Evolutionary conservation across 2,113 vertebrate genomes (phyloP).

Genomic region (Triplophysa tibetana): DNA sequence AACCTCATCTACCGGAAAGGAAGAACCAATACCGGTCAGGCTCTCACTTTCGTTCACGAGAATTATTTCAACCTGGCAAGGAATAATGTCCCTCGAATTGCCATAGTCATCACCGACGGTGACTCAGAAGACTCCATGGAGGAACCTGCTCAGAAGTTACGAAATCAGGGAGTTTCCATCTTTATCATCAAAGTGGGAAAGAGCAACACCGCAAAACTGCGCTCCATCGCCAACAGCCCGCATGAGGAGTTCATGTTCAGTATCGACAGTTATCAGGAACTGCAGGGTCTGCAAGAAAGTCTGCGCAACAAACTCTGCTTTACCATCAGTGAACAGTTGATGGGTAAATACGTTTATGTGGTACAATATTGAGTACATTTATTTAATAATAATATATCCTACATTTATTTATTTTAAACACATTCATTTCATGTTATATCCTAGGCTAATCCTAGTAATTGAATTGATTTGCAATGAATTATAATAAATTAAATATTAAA

Average conservation of each 20-base stretch:
- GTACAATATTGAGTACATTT: background rate
- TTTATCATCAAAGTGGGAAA: slow-evolving; percentile 74
- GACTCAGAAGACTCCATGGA: slow-evolving; percentile 71
- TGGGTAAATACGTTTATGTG: slow-evolving; percentile 51
- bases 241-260: slow-evolving; percentile 68
- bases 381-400: background rate
- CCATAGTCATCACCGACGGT: slow-evolving; percentile 79
- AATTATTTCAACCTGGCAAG: slow-evolving; percentile 71
- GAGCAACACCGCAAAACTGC: slow-evolving; percentile 60
- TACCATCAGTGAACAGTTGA: slow-evolving; percentile 67
- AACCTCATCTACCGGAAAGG: slow-evolving; percentile 68
- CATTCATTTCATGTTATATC: no score
- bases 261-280: slow-evolving; percentile 66
- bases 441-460: no score
- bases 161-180: slow-evolving; percentile 68
- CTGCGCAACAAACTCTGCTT: slow-evolving; percentile 74
- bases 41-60: slow-evolving; percentile 70
- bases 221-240: slow-evolving; percentile 75
- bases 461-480: no score
- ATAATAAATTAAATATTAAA: no score
- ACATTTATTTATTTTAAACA: no score
- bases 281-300: slow-evolving; percentile 59
- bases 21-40: slow-evolving; percentile 69
- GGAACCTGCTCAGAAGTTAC: slow-evolving; percentile 65
- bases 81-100: slow-evolving; percentile 71